Evolutionary conservation across 2,797 vertebrate species (phyloP), one percentile per base, ranked within the genome.

Genomic region (Decapterus maruadsi): DNA sequence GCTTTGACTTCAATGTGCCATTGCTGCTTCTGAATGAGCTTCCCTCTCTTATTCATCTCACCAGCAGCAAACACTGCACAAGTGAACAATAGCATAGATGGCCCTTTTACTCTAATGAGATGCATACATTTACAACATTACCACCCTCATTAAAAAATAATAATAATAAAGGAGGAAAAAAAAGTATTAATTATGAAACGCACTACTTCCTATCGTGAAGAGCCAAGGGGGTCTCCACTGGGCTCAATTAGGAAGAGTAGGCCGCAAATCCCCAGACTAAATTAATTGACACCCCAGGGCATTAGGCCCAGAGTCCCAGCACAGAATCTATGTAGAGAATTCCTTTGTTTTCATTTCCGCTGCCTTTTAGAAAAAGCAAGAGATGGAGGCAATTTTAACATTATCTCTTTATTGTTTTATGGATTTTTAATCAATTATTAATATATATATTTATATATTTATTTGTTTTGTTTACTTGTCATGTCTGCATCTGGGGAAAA

Each of bases 261-360:
- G 93, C 92, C 91, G 81, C 94, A 95, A 95, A 95, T 95, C 94
- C 94, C 94, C 81, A 93, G 94, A 95, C 95, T 95, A 94, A 95
- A 95, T 95, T 95, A 96, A 95, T 95, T 96, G 95, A 95, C 92
- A 93, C 95, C 94, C 93, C 86, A 90, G 94, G 95, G 94, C 91
- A 89, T 94, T 91, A 86, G 84, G 75, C 90, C 90, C 85, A 88
- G 85, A 89, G 89, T 93, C 90, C 91, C 91, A 91, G 87, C 59
- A 87, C 90, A 84, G 80, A 90, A 91, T 87, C 77, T 90, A 92
- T 92, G 92, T 85, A 77, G 92, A 92, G 87, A 73, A 93, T 89
- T 92, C 93, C 87, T 94, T 95, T 94, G 93, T 95, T 94, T 95
- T 95, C 77, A 90, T 92, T 92, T 90, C 84, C 69, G 70, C 65